Percentiles rank a stretch among this genome's conserved stretches.
These are phyloP conservation scores for Prolemur simus DNA, from an alignment of 2,113 vertebrate species.

Conservation along the genomic window DNA sequence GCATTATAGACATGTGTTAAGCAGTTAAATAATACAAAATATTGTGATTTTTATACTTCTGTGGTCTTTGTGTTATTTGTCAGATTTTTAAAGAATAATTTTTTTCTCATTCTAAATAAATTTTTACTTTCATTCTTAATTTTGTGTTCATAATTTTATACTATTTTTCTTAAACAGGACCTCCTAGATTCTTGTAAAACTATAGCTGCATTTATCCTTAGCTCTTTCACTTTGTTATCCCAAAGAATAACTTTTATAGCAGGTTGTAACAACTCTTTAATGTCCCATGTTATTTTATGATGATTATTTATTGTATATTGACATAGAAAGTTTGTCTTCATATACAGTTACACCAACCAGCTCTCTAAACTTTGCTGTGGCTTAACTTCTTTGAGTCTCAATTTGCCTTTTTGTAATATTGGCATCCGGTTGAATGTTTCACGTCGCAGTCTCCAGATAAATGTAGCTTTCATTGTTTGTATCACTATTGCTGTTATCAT, in stretches of 20 bases:
- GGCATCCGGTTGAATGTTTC: not conserved
- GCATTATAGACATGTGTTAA: not conserved
- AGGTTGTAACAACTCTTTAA: not conserved
- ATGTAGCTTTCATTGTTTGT: not conserved
- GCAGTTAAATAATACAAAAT: not conserved
- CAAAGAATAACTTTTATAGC: not conserved
- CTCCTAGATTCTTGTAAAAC: not conserved
- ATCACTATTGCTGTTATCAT: not conserved
- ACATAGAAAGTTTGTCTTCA: not conserved
- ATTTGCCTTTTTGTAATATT: not conserved
- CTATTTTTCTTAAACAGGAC: not conserved
- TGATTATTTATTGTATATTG: not conserved
- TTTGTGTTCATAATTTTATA: not conserved
- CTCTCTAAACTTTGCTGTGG: not conserved
- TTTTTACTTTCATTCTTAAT: not conserved
- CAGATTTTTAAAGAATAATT: not conserved
- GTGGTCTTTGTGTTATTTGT: not conserved
- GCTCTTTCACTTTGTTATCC: not conserved
- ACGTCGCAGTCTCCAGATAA: not conserved
- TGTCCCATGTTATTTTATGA: not conserved
- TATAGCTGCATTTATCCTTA: not conserved
- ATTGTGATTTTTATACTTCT: not conserved
- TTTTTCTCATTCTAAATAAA: not conserved
- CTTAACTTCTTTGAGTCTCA: not conserved
- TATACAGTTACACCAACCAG: not conserved